A percentile compares a stretch with the other conserved stretches of the same genome.
Evolutionary conservation across 1,140 invertebrate species (phyloP).

Genomic region (Leptinotarsa undecemlineata): DNA sequence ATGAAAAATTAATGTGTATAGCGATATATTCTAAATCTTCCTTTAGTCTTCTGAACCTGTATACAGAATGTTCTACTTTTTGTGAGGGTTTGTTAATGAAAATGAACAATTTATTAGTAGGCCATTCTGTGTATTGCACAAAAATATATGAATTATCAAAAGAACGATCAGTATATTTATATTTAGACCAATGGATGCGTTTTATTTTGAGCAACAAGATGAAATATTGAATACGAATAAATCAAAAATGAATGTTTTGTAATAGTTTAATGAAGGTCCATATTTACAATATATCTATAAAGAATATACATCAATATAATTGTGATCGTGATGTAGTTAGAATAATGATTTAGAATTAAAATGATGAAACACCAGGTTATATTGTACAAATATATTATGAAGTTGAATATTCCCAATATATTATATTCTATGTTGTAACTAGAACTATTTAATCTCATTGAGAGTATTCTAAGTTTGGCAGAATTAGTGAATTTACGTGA

Average conservation of each 20-base stretch:
- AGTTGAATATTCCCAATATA: constrained; percentile 47
- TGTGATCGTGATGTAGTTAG: constrained; percentile 47
- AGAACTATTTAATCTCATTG: constrained; percentile 15
- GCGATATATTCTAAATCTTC: constrained; percentile 52
- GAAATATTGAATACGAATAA: neutral
- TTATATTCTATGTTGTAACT: constrained; percentile 50
- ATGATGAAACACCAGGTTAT: constrained; percentile 51
- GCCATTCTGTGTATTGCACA: neutral
- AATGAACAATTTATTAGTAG: neutral
- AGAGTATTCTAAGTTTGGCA: neutral
- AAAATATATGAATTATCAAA: constrained; percentile 4
- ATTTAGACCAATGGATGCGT: constrained; percentile 10
- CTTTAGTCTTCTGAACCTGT: constrained; percentile 31
- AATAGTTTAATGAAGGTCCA: constrained; percentile 40
- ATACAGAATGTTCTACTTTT: constrained; percentile 1
- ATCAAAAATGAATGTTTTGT: constrained; percentile 17
- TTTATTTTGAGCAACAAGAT: constrained; percentile 13
- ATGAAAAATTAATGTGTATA: constrained; percentile 33
- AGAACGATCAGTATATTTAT: neutral
- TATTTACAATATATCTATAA: constrained; percentile 33
- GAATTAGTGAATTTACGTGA: neutral
- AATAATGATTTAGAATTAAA: constrained; percentile 40
- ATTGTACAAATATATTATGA: constrained; percentile 52
- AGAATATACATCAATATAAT: constrained; percentile 35
- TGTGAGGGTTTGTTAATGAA: neutral